A percentile compares a stretch with the other conserved stretches of the same genome.
Evolutionary conservation across 1,140 invertebrate species (phyloP).

Genomic region (Battus philenor): DNA sequence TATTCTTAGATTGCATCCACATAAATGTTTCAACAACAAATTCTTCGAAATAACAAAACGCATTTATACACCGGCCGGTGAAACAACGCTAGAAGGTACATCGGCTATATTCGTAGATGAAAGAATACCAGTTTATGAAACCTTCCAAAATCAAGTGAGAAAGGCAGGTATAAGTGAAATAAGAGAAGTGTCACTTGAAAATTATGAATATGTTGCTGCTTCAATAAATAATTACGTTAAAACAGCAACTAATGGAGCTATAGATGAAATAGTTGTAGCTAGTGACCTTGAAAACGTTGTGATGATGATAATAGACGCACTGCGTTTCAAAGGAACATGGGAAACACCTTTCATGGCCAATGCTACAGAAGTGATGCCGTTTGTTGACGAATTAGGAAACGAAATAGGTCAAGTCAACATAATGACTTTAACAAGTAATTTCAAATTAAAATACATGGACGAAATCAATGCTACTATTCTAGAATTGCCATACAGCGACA

Average conservation of each 20-base stretch:
- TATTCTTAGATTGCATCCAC: slow-evolving; percentile 44
- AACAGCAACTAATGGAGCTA: slow-evolving; percentile 36
- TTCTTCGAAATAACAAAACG: slow-evolving; percentile 36
- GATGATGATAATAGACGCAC: slow-evolving; percentile 81
- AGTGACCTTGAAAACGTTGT: slow-evolving; percentile 70
- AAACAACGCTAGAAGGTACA: slow-evolving; percentile 31
- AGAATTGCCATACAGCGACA: slow-evolving; percentile 80
- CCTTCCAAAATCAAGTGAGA: slow-evolving; percentile 25
- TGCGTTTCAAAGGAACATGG: slow-evolving; percentile 88
- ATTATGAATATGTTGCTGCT: slow-evolving; percentile 23
- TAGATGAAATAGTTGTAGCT: slow-evolving; percentile 40
- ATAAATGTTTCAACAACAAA: slow-evolving; percentile 52
- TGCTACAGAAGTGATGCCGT: slow-evolving; percentile 66
- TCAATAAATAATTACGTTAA: slow-evolving; percentile 45
- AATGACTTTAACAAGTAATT: slow-evolving; percentile 53
- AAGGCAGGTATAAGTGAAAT: slow-evolving; percentile 29
- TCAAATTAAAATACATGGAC: slow-evolving; percentile 40
- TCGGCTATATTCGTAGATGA: slow-evolving; percentile 37
- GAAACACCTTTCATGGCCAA: slow-evolving; percentile 76
- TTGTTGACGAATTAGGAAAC: slow-evolving; percentile 58
- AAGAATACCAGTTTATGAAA: slow-evolving; percentile 20
- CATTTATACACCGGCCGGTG: slow-evolving; percentile 1
- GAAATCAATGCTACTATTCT: slow-evolving; percentile 76
- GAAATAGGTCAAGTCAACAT: slow-evolving; percentile 63
- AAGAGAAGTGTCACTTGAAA: slow-evolving; percentile 26